phyloP scores from a whole-genome alignment of 2,113 vertebrate species.

The Grammomys surdaster region DNA sequence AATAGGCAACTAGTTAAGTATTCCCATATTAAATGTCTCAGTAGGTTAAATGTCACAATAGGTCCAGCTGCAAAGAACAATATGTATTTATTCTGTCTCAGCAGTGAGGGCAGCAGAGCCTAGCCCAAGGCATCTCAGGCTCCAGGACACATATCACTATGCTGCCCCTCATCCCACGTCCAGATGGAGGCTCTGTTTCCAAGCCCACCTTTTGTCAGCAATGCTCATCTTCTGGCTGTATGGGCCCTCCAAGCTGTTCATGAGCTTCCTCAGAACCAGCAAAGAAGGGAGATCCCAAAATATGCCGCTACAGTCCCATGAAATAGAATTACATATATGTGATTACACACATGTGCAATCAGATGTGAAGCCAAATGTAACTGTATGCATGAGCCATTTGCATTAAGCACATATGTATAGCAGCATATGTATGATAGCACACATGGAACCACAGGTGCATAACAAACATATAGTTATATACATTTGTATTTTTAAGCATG shows the following conservation, averaged over 20 bases:
- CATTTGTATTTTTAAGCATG: background rate
- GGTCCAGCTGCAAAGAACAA: background rate
- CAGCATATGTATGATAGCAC: background rate
- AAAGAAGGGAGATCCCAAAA: background rate
- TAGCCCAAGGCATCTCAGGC: background rate
- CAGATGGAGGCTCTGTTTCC: background rate
- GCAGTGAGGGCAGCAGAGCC: background rate
- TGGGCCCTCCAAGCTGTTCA: no score
- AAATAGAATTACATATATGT: background rate
- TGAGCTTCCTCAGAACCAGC: background rate
- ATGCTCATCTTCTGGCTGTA: background rate
- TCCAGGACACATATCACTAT: background rate
- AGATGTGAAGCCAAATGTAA: no score
- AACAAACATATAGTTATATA: background rate
- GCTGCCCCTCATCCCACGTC: background rate
- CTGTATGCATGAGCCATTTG: background rate
- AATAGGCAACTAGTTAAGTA: background rate
- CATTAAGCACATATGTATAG: background rate
- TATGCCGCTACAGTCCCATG: background rate
- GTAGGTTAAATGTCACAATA: no score
- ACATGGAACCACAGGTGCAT: background rate
- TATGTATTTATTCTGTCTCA: background rate
- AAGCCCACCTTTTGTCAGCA: background rate
- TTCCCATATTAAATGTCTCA: no score
- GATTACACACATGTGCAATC: background rate